Percentiles rank a stretch among this genome's conserved stretches.
phyloP scores from a whole-genome alignment of 2,797 vertebrate genomes.

The Enteromius afrohamiltoni region DNA sequence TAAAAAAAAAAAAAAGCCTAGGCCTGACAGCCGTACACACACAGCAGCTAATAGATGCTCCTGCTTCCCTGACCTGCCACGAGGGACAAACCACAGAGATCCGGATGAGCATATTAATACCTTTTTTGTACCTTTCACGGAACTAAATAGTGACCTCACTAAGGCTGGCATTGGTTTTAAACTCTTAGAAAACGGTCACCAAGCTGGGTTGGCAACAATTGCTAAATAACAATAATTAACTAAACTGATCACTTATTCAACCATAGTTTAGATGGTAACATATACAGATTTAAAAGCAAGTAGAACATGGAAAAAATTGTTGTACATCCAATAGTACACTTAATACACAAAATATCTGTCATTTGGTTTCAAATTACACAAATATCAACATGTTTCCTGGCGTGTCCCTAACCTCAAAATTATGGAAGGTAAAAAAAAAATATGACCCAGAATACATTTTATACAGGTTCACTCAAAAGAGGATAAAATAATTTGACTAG shows the following conservation, averaged over 20 bases:
- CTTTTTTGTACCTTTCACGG: constrained; percentile 9
- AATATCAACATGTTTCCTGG: not conserved
- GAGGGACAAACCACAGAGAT: constrained; percentile 8
- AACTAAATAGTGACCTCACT: not conserved
- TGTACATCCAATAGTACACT: not conserved
- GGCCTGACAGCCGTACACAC: constrained; percentile 5
- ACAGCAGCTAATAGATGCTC: constrained; percentile 17
- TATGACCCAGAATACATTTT: not conserved
- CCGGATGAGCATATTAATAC: constrained; percentile 20
- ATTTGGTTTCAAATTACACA: not conserved
- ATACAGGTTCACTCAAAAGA: not conserved
- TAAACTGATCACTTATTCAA: not conserved
- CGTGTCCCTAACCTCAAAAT: not conserved
- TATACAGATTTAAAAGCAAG: not conserved
- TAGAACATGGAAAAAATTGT: not conserved
- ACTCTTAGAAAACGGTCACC: not conserved
- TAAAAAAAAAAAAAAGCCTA: constrained; percentile 45
- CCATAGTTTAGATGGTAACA: not conserved
- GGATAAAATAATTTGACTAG: constrained; percentile 17
- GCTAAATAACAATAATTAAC: not conserved
- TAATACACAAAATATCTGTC: not conserved
- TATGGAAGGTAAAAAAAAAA: not conserved
- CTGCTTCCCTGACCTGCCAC: constrained; percentile 3
- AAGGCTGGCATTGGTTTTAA: not conserved
- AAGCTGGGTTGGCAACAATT: not conserved